Evolutionary conservation across 1,140 invertebrate species (phyloP).

Genomic region (Ips nitidus): DNA sequence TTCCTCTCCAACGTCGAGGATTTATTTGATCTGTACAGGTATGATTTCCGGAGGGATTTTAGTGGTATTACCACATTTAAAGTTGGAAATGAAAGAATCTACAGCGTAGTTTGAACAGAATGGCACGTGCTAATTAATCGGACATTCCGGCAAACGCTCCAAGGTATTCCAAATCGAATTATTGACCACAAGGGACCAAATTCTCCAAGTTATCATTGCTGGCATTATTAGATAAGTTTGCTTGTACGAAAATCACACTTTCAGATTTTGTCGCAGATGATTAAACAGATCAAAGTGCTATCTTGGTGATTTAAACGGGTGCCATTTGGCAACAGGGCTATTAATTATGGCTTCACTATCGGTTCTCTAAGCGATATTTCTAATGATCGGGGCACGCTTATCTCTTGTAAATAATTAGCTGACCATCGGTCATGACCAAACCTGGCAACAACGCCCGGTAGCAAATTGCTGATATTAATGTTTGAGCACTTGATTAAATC

Average conservation of each 20-base stretch:
- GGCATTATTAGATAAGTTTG: too few relatives aligned
- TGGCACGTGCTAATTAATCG: too few relatives aligned
- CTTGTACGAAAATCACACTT: too few relatives aligned
- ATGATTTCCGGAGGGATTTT: too few relatives aligned
- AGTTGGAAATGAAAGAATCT: too few relatives aligned
- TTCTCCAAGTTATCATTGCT: too few relatives aligned
- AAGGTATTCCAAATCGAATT: too few relatives aligned
- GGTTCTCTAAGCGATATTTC: slow-evolving; percentile 34
- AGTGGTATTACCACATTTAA: too few relatives aligned
- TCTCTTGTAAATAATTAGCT: slow-evolving; percentile 36
- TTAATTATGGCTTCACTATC: slow-evolving; percentile 35
- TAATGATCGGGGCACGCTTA: slow-evolving; percentile 31
- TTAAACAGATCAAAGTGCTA: background rate
- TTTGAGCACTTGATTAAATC: slow-evolving; percentile 33
- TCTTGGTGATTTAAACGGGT: slow-evolving; percentile 25
- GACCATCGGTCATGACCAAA: slow-evolving; percentile 28
- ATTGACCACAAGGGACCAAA: too few relatives aligned
- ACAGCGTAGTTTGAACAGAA: too few relatives aligned
- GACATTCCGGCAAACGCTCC: too few relatives aligned
- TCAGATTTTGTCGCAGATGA: too few relatives aligned
- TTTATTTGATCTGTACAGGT: background rate
- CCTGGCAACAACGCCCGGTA: slow-evolving; percentile 26
- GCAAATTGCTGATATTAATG: slow-evolving; percentile 33
- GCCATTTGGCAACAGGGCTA: slow-evolving; percentile 11
- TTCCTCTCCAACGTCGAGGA: background rate